Evolutionary conservation across 2,797 vertebrate species (phyloP).

Genomic region (Gephyroberyx darwinii): DNA sequence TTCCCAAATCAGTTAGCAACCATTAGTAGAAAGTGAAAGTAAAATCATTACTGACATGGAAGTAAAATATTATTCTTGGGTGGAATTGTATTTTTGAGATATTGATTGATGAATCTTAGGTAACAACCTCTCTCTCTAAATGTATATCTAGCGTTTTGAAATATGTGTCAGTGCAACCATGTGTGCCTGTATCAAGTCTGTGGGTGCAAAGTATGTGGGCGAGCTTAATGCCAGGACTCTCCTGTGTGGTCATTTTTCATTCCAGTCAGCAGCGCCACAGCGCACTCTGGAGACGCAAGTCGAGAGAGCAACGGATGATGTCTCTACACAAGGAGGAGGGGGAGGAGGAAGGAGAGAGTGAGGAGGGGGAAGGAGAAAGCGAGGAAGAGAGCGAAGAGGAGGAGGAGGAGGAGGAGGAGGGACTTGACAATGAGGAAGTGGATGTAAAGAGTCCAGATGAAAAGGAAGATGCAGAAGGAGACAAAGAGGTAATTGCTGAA

Average conservation of each 20-base stretch:
- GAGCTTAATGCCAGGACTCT: background rate
- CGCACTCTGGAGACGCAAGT: slow-evolving; percentile 86
- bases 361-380: slow-evolving; percentile 34
- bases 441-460: slow-evolving; percentile 26
- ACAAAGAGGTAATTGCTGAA: slow-evolving; percentile 44
- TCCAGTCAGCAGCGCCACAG: slow-evolving; percentile 88
- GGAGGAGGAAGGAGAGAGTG: slow-evolving; percentile 38
- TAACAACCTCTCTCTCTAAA: no score
- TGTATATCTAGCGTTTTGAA: no score
- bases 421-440: no score
- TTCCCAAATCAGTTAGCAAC: background rate
- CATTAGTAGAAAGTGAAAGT: background rate
- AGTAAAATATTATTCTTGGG: background rate
- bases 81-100: background rate
- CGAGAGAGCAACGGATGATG: slow-evolving; percentile 76
- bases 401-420: no score
- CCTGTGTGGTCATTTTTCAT: background rate
- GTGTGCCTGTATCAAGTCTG: background rate
- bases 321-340: slow-evolving; percentile 59
- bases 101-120: no score
- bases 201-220: background rate
- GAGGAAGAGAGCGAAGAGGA: slow-evolving; percentile 20
- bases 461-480: slow-evolving; percentile 37
- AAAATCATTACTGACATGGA: background rate
- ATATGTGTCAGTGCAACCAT: slow-evolving; percentile 20